These are phyloP conservation scores for Rana temporaria DNA, from an alignment of 2,113 vertebrate genomes.

Conservation along the genomic window DNA sequence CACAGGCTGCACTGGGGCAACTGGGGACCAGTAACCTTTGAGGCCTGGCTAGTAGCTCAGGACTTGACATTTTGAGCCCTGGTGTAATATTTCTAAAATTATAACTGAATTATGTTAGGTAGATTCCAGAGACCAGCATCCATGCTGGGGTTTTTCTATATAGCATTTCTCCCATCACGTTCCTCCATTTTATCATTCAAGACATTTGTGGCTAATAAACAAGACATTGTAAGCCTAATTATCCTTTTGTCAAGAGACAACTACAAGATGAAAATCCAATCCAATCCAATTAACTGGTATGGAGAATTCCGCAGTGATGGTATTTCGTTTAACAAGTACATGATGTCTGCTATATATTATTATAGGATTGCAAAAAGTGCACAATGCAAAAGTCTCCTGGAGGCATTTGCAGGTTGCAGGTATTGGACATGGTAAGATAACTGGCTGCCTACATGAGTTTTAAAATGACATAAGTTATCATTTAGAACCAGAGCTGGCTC, in stretches of 20 bases:
- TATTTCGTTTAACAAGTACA: constrained; percentile 16
- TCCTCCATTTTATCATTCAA: not conserved
- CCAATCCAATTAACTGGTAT: constrained; percentile 18
- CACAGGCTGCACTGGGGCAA: too few species aligned
- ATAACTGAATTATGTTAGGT: too few species aligned
- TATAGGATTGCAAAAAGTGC: not conserved
- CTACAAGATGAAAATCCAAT: constrained; percentile 37
- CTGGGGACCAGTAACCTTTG: too few species aligned
- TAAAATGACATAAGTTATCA: not conserved
- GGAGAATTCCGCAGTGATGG: not conserved
- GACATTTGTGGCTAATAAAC: not conserved
- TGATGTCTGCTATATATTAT: constrained; percentile 2
- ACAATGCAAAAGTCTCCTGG: not conserved
- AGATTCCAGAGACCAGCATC: too few species aligned
- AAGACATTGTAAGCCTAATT: constrained; percentile 10
- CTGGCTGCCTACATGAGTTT: not conserved
- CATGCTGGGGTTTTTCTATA: not conserved
- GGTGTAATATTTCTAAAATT: too few species aligned
- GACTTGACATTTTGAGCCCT: too few species aligned
- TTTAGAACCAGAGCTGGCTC: constrained; percentile 63
- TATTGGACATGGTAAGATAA: not conserved
- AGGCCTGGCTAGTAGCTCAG: too few species aligned
- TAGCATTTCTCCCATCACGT: not conserved
- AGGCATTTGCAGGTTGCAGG: not conserved
- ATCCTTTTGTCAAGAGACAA: constrained; percentile 34